Evolutionary conservation across 92 coral and sea anemone species (phyloP), one percentile per base, ranked within the genome.

Genomic region (Desmophyllum pertusum): DNA sequence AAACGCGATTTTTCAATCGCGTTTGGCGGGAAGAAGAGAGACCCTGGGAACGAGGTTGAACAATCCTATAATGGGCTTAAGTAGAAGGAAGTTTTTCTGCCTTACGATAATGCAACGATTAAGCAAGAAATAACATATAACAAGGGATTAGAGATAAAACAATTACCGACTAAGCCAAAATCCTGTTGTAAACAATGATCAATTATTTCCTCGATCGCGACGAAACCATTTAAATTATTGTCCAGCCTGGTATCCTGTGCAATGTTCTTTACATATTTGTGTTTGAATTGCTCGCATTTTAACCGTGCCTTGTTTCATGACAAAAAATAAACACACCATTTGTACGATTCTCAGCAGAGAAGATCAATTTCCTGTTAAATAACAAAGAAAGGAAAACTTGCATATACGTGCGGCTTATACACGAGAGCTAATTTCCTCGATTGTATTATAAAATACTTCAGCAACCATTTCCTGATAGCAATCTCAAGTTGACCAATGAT

Each of bases 371-470:
- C 9, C 25, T 5, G 3, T 1, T 59, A 31, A 59, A 59, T 59
- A 21, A 48, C 19, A 27, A 15, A 25, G 31, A 27, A 61, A 78
- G 17, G 40, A 33, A 63, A 38, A 63, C 72, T 78, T 78, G 39
- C 72, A 78, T 78, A 41, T 43, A 62, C 71, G 61, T 76, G 33
- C 21, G 63, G n/a, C n/a, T n/a, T n/a, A n/a, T 55, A 23, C 17
- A 15, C 10, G 29, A 78, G 40, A 78, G 45, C 13, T 63, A 23
- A 78, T 62, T 61, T 78, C 63, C 40, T 78, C 40, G 59, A 6
- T 29, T 31, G n/a, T 3, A 29, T 4, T 8, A 27, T 35, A 4
- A 6, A 9, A 45, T 42, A n/a, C 17, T 71, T 17, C 13, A 23
- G n/a, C 77, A 46, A n/a, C 53, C 30, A 72, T 72, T 72, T 72